phyloP scores from a whole-genome alignment of 2,113 vertebrate genomes.

The Hymenochirus boettgeri region DNA sequence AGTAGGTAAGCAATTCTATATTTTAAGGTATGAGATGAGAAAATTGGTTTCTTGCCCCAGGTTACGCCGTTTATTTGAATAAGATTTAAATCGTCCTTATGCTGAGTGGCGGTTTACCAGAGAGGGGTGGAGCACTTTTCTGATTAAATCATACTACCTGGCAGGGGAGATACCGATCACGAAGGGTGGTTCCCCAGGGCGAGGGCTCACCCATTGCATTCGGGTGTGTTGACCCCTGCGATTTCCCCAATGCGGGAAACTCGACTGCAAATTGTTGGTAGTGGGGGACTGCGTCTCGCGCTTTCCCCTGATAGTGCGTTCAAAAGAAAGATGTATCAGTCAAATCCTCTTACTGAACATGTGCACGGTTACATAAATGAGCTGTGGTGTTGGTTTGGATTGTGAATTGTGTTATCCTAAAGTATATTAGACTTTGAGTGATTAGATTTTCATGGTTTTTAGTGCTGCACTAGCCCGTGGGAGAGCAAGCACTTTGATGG shows the following conservation, averaged over 20 bases:
- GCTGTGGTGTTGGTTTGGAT: too few relatives aligned
- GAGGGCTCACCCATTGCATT: slow-evolving; percentile 26
- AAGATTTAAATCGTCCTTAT: neutral
- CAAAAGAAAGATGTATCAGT: neutral
- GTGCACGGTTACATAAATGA: too few relatives aligned
- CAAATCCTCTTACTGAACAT: too few relatives aligned
- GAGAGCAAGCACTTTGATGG: too few relatives aligned
- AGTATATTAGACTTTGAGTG: too few relatives aligned
- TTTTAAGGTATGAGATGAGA: too few relatives aligned
- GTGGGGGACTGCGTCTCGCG: slow-evolving; percentile 4
- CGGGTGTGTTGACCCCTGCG: slow-evolving; percentile 25
- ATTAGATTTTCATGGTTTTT: too few relatives aligned
- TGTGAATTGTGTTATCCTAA: too few relatives aligned
- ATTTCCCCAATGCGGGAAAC: slow-evolving; percentile 33
- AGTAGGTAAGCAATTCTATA: too few relatives aligned
- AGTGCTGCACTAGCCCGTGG: too few relatives aligned
- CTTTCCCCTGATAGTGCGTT: neutral
- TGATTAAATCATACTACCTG: neutral
- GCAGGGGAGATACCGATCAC: slow-evolving; percentile 5
- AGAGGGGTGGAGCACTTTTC: neutral
- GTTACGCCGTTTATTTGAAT: too few relatives aligned
- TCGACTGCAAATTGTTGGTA: slow-evolving; percentile 26
- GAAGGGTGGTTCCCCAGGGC: slow-evolving; percentile 17
- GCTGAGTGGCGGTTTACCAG: neutral
- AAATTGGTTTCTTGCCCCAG: too few relatives aligned